Evolutionary conservation across 2,113 vertebrate genomes (phyloP).

Genomic region (Casuarius casuarius): DNA sequence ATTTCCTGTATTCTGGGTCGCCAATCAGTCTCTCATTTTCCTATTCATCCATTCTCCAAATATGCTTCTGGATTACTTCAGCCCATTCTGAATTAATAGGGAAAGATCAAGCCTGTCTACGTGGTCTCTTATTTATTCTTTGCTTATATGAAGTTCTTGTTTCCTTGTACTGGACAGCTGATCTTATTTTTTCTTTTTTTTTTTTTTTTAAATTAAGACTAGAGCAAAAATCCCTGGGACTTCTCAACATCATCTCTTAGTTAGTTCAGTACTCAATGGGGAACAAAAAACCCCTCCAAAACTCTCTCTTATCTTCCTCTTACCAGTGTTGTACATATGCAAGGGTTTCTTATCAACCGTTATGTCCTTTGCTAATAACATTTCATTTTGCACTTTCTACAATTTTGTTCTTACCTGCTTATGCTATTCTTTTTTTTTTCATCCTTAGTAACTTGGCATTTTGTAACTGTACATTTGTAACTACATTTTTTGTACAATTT

Average conservation of each 20-base stretch:
- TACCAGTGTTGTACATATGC: background rate
- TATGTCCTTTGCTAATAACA: background rate
- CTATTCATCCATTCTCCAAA: background rate
- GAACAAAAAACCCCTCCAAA: background rate
- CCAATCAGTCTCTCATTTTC: slow-evolving; percentile 15
- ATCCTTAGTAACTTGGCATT: background rate
- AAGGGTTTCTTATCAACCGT: background rate
- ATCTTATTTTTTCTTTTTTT: no score
- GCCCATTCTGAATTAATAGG: background rate
- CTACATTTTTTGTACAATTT: background rate
- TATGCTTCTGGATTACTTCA: background rate
- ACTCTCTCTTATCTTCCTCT: background rate
- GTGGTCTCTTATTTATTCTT: background rate
- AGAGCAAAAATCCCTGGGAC: background rate
- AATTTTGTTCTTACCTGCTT: background rate
- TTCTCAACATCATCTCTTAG: background rate
- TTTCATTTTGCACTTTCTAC: background rate
- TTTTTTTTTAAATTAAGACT: background rate
- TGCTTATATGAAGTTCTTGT: background rate
- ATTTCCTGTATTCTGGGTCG: slow-evolving; percentile 26
- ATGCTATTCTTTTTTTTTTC: background rate
- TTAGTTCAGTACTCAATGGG: background rate
- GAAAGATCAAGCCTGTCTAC: background rate
- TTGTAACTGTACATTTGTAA: no score
- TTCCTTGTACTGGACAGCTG: background rate